Evolutionary conservation across 2,113 vertebrate species (phyloP).

Genomic region (Pedionomus torquatus): DNA sequence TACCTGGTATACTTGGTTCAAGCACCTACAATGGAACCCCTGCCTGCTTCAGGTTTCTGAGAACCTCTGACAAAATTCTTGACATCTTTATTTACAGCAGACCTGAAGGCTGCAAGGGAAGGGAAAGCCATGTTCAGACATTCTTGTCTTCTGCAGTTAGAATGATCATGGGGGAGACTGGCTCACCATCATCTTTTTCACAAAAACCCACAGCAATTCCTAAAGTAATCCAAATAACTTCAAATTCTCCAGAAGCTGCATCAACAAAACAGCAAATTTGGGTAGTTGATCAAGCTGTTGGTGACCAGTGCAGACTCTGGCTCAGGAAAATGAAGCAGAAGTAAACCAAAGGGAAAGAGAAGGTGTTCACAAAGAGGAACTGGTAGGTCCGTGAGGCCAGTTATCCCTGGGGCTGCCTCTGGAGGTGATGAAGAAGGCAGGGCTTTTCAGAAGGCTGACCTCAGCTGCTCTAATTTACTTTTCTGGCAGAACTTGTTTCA

Average conservation of each 20-base stretch:
- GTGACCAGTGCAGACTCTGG: background rate
- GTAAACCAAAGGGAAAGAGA: background rate
- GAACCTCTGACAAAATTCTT: background rate
- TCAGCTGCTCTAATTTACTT: background rate
- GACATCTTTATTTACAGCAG: background rate
- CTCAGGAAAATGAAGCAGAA: background rate
- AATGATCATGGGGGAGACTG: background rate
- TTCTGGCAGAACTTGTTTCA: background rate
- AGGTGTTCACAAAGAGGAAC: background rate
- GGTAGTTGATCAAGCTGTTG: background rate
- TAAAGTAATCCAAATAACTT: background rate
- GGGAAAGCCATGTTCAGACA: background rate
- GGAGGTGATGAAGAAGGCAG: rapidly evolving
- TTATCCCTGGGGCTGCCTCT: background rate
- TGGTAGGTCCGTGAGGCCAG: background rate
- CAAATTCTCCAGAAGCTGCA: background rate
- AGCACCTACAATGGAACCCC: background rate
- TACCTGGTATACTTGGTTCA: background rate
- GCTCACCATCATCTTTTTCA: background rate
- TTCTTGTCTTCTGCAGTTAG: background rate
- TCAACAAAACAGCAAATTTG: background rate
- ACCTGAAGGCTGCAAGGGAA: background rate
- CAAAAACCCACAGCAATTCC: background rate
- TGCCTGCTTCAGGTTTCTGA: background rate
- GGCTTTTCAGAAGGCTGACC: background rate